These are phyloP conservation scores for Pungitius pungitius DNA, from an alignment of 2,113 vertebrate genomes.

Conservation along the genomic window DNA sequence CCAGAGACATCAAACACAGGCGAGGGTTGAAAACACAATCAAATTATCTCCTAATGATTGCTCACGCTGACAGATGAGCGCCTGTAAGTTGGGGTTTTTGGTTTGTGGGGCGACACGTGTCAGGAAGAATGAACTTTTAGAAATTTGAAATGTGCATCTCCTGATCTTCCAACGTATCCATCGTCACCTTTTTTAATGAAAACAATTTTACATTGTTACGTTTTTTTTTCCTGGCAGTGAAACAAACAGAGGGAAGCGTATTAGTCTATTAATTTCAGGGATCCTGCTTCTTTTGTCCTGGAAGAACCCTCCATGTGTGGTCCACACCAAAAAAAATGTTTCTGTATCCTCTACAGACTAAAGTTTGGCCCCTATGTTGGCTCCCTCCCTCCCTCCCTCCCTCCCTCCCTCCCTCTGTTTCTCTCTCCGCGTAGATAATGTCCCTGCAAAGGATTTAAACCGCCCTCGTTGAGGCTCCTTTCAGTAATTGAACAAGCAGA, in stretches of 20 bases:
- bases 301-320: slow-evolving; percentile 71
- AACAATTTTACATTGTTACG: slow-evolving; percentile 61
- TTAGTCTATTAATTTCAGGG: slow-evolving; percentile 75
- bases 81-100: slow-evolving; percentile 33
- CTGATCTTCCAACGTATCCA: slow-evolving; percentile 56
- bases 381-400: background rate
- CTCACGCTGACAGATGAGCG: slow-evolving; percentile 72
- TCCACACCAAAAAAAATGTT: slow-evolving; percentile 64
- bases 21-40: slow-evolving; percentile 70
- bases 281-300: slow-evolving; percentile 72
- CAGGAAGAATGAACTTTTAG: slow-evolving; percentile 34
- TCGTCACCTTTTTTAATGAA: slow-evolving; percentile 74
- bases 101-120: slow-evolving; percentile 46
- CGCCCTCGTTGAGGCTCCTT: slow-evolving; percentile 74
- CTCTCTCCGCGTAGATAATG: slow-evolving; percentile 73
- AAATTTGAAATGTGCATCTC: slow-evolving; percentile 43
- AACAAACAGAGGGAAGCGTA: slow-evolving; percentile 62
- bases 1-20: slow-evolving; percentile 73
- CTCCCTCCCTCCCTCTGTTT: slow-evolving; percentile 48
- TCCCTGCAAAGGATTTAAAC: slow-evolving; percentile 78
- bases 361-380: slow-evolving; percentile 68
- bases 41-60: slow-evolving; percentile 78
- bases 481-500: slow-evolving; percentile 79
- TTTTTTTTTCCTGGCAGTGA: slow-evolving; percentile 57
- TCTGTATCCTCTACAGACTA: slow-evolving; percentile 65